Evolutionary conservation across 2,797 vertebrate species (phyloP).

Genomic region (Scyliorhinus canicula): DNA sequence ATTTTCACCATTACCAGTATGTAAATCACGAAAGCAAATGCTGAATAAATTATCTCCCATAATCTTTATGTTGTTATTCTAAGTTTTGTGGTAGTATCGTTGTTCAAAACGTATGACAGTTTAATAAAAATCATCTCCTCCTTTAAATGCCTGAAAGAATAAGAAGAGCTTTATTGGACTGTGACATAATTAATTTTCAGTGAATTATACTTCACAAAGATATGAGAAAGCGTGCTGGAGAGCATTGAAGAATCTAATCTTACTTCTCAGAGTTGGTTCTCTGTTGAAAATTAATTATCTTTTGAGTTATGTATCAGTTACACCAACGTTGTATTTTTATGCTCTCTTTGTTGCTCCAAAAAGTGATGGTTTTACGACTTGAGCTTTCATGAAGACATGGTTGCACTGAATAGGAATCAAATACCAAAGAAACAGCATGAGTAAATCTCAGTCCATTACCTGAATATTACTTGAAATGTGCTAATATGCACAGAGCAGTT

Average conservation of each 20-base stretch:
- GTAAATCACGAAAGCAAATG: background rate
- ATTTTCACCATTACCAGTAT: background rate
- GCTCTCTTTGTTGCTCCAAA: background rate
- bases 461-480: background rate
- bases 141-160: background rate
- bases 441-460: background rate
- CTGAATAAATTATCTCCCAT: background rate
- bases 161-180: background rate
- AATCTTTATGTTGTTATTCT: background rate
- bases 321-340: background rate
- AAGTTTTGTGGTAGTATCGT: background rate
- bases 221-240: background rate
- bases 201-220: background rate
- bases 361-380: background rate
- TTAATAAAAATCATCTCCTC: background rate
- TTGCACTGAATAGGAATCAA: background rate
- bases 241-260: background rate
- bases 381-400: background rate
- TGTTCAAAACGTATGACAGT: background rate
- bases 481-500: background rate
- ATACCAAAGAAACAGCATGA: background rate
- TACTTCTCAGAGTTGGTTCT: background rate
- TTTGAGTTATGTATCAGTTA: background rate
- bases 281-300: constrained; percentile 15
- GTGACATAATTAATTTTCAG: background rate